Percentiles rank a stretch among this genome's conserved stretches.
Evolutionary conservation across 2,113 vertebrate species (phyloP).

Genomic region (Psilopsiagon aymara): DNA sequence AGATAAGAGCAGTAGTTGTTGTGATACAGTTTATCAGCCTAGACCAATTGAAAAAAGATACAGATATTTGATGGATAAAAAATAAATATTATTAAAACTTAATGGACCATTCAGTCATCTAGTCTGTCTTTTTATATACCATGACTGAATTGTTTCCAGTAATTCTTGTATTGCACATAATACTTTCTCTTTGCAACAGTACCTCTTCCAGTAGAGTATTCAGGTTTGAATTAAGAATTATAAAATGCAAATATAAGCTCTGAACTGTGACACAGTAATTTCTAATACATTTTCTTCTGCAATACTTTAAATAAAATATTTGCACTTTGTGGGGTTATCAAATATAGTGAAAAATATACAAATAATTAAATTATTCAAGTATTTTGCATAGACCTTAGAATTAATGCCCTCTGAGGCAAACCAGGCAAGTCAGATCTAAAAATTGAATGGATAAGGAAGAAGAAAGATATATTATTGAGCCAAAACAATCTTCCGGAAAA

Average conservation of each 20-base stretch:
- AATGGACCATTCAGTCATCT: not conserved
- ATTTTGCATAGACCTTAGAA: not conserved
- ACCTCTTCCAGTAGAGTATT: not conserved
- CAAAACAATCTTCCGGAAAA: not conserved
- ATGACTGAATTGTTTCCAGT: not conserved
- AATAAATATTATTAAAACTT: not conserved
- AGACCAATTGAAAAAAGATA: not conserved
- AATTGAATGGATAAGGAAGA: not conserved
- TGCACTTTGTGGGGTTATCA: not conserved
- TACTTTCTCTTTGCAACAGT: not conserved
- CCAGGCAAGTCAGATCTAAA: not conserved
- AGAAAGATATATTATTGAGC: not conserved
- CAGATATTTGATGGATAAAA: not conserved
- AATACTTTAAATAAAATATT: not conserved
- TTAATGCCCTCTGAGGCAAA: not conserved
- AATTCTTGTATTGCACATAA: not conserved
- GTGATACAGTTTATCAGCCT: not conserved
- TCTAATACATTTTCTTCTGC: not conserved
- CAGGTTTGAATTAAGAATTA: not conserved
- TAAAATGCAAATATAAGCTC: not conserved
- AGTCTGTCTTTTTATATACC: not conserved
- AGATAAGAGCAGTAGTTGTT: not conserved
- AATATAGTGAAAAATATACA: not conserved
- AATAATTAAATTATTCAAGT: not conserved
- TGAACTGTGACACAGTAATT: not conserved